Evolutionary conservation across 2,113 vertebrate species (phyloP).

Genomic region (Platysternon megacephalum): DNA sequence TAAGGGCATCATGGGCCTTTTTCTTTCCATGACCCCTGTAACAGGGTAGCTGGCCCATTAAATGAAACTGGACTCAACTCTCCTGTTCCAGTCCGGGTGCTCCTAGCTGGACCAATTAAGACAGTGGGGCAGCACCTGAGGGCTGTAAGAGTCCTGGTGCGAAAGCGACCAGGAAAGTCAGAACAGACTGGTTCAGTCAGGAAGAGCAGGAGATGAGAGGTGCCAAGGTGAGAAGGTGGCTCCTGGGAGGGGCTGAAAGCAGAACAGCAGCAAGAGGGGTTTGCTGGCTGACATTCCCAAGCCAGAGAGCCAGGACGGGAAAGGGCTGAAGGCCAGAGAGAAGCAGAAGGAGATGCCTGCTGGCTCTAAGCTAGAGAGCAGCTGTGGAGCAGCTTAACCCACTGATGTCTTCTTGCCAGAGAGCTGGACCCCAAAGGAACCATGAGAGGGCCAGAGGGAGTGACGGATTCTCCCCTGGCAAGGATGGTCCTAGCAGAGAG

Average conservation of each 20-base stretch:
- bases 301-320: neutral
- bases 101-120: neutral
- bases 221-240: neutral
- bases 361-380: neutral
- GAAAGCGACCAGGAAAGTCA: neutral
- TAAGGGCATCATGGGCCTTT: neutral
- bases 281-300: neutral
- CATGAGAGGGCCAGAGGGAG: neutral
- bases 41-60: neutral
- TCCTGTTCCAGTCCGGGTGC: neutral
- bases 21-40: neutral
- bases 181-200: neutral
- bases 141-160: neutral
- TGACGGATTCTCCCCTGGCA: neutral
- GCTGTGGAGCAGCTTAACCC: neutral
- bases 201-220: neutral
- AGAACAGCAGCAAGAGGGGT: neutral
- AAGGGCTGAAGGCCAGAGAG: neutral
- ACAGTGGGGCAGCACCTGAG: neutral
- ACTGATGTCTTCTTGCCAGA: neutral
- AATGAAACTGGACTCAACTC: neutral
- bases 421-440: neutral
- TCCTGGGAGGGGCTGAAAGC: neutral
- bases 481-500: neutral
- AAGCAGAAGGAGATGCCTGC: neutral